These are phyloP conservation scores for rat (Rattus norvegicus) DNA, from an alignment of 2,113 vertebrate genomes.

Conservation along the genomic window DNA sequence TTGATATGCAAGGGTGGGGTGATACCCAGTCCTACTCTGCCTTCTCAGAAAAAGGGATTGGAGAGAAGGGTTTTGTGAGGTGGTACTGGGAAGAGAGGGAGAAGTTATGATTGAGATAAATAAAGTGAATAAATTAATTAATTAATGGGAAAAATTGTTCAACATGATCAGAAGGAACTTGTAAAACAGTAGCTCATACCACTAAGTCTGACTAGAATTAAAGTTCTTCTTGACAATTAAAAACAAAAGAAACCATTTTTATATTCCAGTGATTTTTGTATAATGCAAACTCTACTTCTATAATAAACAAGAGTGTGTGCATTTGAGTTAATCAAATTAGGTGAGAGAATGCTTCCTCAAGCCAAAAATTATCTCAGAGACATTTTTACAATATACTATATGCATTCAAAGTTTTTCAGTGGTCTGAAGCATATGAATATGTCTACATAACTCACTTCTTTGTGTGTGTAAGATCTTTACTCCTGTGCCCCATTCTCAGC, in stretches of 20 bases:
- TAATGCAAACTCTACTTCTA: constrained; percentile 8
- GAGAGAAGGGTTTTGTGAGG: too few species aligned
- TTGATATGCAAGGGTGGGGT: too few species aligned
- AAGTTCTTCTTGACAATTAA: too few species aligned
- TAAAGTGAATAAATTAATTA: too few species aligned
- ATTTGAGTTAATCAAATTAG: background rate
- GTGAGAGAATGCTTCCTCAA: background rate
- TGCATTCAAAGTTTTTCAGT: background rate
- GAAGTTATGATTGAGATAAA: too few species aligned
- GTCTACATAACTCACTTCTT: background rate
- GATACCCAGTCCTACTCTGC: too few species aligned
- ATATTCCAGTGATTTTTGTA: background rate
- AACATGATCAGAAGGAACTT: too few species aligned
- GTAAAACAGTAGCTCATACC: too few species aligned
- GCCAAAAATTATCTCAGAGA: background rate
- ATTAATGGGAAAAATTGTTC: too few species aligned
- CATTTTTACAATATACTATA: background rate
- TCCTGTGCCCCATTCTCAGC: background rate
- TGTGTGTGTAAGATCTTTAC: background rate
- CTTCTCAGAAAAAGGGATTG: too few species aligned
- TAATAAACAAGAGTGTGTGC: constrained; percentile 17
- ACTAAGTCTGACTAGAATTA: too few species aligned
- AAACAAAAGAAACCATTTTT: background rate
- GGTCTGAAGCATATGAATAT: background rate
- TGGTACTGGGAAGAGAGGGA: too few species aligned